Conservation (phyloP, 1,140 invertebrate species). For the Leptopilina boulardi region DNA sequence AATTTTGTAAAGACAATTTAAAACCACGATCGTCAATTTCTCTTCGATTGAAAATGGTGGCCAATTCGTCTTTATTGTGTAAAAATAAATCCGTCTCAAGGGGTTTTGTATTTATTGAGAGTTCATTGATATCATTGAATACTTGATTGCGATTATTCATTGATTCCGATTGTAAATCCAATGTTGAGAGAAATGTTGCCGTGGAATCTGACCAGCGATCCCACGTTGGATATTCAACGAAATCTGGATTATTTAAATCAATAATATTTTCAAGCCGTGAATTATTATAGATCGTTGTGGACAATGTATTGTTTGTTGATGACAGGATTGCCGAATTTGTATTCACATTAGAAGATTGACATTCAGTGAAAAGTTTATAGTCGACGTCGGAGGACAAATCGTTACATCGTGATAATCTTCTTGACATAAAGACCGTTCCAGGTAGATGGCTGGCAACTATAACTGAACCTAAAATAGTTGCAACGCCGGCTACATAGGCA, state of each 20-base stretch:
- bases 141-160: conserved; percentile 39
- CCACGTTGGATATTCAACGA: conserved; percentile 59
- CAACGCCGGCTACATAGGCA: conserved; percentile 84
- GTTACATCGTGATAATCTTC: not conserved
- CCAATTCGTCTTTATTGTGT: conserved; percentile 51
- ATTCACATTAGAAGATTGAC: not conserved
- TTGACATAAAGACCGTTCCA: conserved; percentile 63
- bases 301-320: conserved; percentile 35
- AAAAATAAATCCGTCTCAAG: conserved; percentile 39
- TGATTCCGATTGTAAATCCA: conserved; percentile 47
- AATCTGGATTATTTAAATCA: conserved; percentile 42
- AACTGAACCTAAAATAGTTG: conserved; percentile 84
- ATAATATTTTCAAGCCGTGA: conserved; percentile 45
- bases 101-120: conserved; percentile 43
- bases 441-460: conserved; percentile 80
- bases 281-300: conserved; percentile 41
- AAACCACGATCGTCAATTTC: conserved; percentile 58
- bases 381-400: conserved; percentile 10
- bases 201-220: conserved; percentile 75
- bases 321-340: conserved; percentile 35
- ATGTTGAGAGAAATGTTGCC: conserved; percentile 73
- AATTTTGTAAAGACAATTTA: conserved; percentile 58
- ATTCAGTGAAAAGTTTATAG: conserved; percentile 40
- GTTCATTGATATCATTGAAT: conserved; percentile 41
- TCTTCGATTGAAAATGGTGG: conserved; percentile 62